Base-by-base conservation (phyloP, 2,113 vertebrate species). In the Passer montanus region DNA sequence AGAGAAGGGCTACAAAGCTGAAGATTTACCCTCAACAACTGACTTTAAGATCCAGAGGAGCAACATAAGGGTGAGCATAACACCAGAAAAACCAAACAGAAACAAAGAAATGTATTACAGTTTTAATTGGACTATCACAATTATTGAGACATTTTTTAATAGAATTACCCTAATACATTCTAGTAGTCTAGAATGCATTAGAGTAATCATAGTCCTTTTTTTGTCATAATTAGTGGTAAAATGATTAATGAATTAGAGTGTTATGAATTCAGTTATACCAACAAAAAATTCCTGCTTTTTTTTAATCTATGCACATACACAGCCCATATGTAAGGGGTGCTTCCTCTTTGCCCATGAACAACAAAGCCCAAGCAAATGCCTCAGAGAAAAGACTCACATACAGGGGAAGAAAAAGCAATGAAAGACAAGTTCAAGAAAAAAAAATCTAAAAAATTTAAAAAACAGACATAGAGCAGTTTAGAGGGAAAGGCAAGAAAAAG, bases 281-380 rank as follows among this genome's bases (percentile, higher is more conserved):
- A 87, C 43, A 78, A 39, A 14, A 88, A 53, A 44, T 39, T 84
- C 30, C 49, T 87, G n/a, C 4, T 22, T 89, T 79, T 68, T 79
- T 68, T 68, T 84, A 13, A 68, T 56, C 68, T 80, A 52, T 35
- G 59, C 13, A 55, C 2, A 49, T 11, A 23, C 28, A 35, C 3
- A 50, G 26, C 18, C 9, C 0, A 0, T 39, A 43, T 5, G 8
- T 4, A 72, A 72, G 24, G 10, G 15, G 4, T 50, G 7, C 16
- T 82, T 87, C 17, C 41, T 75, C 59, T 90, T 35, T 58, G 26
- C n/a, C 49, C 24, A 30, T 53, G 18, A 91, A 88, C 23, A 78
- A 55, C 18, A 67, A 87, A 84, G 27, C 22, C 39, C 37, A 59
- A 30, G 16, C 8, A 46, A 74, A 15, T 3, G 0, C 22, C 43